Evolutionary conservation across 2,113 vertebrate genomes (phyloP), one percentile per base, ranked within the genome.

Genomic region (Spizaetus ornatus): DNA sequence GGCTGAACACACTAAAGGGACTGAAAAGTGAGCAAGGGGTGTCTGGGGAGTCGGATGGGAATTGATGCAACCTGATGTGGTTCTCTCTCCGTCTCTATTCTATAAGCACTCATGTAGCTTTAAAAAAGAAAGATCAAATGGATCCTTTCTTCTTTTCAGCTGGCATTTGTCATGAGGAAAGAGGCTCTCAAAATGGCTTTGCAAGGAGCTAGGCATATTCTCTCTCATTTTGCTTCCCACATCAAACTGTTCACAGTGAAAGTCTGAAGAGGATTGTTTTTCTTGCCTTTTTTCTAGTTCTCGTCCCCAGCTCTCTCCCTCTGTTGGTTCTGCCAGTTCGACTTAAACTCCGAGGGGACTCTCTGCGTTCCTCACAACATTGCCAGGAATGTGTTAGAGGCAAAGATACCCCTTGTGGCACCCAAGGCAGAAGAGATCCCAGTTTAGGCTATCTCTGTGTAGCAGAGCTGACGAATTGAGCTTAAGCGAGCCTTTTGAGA

Each of bases 251-350:
- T 95, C 84, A 53, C 56, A 88, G 88, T 19, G 38, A 13, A 86
- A 83, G 50, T 61, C 91, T 94, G 91, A 92, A 94, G 94, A 95
- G 89, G 78, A 73, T 94, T 97, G 95, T 90, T 97, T 96, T 94
- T 76, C 91, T 69, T 87, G 56, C 43, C 70, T 93, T 91, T 94
- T 93, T 48, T 88, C 87, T 76, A 53, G 36, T 42, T 79, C 73
- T 70, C 5, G 4, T 89, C 89, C 86, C 62, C 77, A 89, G 34
- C 70, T 95, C 70, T 65, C 61, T 89, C 82, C 84, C 36, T 82
- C 84, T 94, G 11, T 81, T 94, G 91, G 34, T 29, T 77, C 94
- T 94, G 86, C 79, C 72, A 83, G 55, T 56, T 86, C 2, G 2
- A 82, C 27, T 88, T 58, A 52, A 84, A 53, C 82, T 78, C 87